phyloP scores from a whole-genome alignment of 2,888 invertebrate genomes.

The Calameuta pallipes region DNA sequence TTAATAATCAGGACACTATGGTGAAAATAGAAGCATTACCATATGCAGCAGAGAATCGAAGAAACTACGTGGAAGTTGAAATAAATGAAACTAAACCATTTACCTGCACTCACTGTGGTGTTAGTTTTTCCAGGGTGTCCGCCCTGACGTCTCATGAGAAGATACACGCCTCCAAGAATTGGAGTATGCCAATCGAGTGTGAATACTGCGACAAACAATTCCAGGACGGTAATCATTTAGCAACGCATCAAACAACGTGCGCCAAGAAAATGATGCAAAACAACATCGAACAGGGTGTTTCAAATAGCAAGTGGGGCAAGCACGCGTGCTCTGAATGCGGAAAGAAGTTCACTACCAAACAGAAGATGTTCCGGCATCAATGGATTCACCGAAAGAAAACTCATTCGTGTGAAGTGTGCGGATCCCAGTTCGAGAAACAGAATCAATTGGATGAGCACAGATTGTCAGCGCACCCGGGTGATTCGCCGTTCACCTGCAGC shows the following conservation, averaged over 20 bases:
- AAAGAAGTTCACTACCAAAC: slow-evolving; percentile 67
- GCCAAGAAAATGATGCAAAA: slow-evolving; percentile 54
- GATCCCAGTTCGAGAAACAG: slow-evolving; percentile 63
- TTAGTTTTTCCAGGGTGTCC: slow-evolving; percentile 64
- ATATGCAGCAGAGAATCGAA: slow-evolving; percentile 26
- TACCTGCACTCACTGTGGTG: slow-evolving; percentile 64
- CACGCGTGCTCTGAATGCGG: slow-evolving; percentile 65
- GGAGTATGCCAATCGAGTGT: slow-evolving; percentile 62
- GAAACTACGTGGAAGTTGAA: slow-evolving; percentile 41
- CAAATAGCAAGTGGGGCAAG: slow-evolving; percentile 59
- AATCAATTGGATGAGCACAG: slow-evolving; percentile 64
- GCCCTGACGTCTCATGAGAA: slow-evolving; percentile 65
- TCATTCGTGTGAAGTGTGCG: slow-evolving; percentile 65
- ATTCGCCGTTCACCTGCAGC: slow-evolving; percentile 64
- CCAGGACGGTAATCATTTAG: slow-evolving; percentile 62
- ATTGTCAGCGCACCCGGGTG: slow-evolving; percentile 62
- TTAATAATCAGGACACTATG: slow-evolving; percentile 41
- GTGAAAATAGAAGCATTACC: slow-evolving; percentile 49
- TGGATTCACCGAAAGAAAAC: slow-evolving; percentile 67
- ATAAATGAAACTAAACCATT: slow-evolving; percentile 46
- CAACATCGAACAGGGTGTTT: slow-evolving; percentile 44
- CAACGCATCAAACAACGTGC: slow-evolving; percentile 62
- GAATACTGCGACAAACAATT: slow-evolving; percentile 68
- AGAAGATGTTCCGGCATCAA: slow-evolving; percentile 67
- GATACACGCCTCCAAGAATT: slow-evolving; percentile 39